Evolutionary conservation across 2,888 invertebrate species (phyloP).

Genomic region (Archips crataeganus): DNA sequence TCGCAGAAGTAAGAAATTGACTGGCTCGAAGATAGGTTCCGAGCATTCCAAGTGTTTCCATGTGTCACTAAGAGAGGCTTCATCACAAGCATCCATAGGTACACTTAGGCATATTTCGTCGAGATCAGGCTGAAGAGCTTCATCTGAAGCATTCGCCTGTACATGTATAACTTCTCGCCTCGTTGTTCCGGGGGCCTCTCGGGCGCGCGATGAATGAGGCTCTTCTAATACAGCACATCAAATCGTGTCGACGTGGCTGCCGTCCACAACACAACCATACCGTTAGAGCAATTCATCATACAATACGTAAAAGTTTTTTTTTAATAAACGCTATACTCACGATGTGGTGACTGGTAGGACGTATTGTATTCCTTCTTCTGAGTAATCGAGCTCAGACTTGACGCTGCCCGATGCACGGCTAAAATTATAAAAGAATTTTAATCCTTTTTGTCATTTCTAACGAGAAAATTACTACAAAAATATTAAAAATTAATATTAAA

Average conservation of each 20-base stretch:
- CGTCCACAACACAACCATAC: slow-evolving; percentile 48
- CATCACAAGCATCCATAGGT: background rate
- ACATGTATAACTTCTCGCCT: no score
- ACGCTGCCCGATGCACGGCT: slow-evolving; percentile 38
- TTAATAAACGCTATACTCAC: slow-evolving; percentile 41
- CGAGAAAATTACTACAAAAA: no score
- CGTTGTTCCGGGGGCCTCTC: background rate
- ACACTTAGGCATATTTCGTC: background rate
- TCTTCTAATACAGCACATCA: slow-evolving; percentile 69
- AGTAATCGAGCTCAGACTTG: slow-evolving; percentile 32
- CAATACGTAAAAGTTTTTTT: background rate
- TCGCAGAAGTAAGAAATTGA: background rate
- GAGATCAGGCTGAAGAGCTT: background rate
- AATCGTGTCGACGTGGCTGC: slow-evolving; percentile 68
- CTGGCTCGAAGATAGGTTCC: background rate
- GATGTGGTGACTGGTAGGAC: slow-evolving; percentile 20
- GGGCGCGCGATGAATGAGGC: background rate
- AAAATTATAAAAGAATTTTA: slow-evolving; percentile 1
- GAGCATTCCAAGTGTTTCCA: background rate
- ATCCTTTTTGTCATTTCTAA: no score
- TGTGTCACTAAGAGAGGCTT: background rate
- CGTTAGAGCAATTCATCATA: background rate
- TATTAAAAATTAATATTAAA: no score
- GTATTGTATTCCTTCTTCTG: slow-evolving; percentile 32
- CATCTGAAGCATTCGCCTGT: background rate